Evolutionary conservation across 2,888 invertebrate species (phyloP), one percentile per base, ranked within the genome.

Genomic region (Camptogramma bilineatum): DNA sequence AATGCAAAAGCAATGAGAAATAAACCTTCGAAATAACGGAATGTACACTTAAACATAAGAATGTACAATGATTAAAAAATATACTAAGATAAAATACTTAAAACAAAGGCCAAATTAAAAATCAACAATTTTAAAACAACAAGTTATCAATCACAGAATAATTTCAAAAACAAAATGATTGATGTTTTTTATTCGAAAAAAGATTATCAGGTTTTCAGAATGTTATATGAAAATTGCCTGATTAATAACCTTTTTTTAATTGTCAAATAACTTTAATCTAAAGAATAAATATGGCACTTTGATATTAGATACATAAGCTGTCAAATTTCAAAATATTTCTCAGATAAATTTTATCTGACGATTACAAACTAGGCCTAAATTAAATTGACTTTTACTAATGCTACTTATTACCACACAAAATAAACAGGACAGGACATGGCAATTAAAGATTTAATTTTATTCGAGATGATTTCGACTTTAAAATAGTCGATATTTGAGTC

Each of bases 1-100:
- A 39, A 44, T 52, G n/a, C 21, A 59, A 59, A 42, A 57, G 13
- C 42, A 46, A 21, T 46, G 18, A 55, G 24, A 47, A 58, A 17
- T 17, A 58, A 17, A 66, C 17, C 54, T 44, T 60, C 59, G 61
- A 16, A 42, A 50, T 44, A 56, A 62, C 62, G 70, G 70, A 70
- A 70, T 70, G 68, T 68, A 59, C 39, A 52, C 24, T 48, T n/a
- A 46, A n/a, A 34, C 34, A 46, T 50, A 61, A 10, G 51, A 51
- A 55, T 51, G 52, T 52, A 59, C n/a, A 48, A 31, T 52, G 17
- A 44, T 10, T 46, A 52, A 52, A 57, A 56, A 57, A 17, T 31
- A 34, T 46, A 31, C 16, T 13, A 52, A 10, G 13, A 2, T 47
- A 57, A n/a, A n/a, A 52, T 21, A 54, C 44, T 17, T 42, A 51